Evolutionary conservation across 1,140 invertebrate genomes (phyloP).

Genomic region (Ephestia elutella): DNA sequence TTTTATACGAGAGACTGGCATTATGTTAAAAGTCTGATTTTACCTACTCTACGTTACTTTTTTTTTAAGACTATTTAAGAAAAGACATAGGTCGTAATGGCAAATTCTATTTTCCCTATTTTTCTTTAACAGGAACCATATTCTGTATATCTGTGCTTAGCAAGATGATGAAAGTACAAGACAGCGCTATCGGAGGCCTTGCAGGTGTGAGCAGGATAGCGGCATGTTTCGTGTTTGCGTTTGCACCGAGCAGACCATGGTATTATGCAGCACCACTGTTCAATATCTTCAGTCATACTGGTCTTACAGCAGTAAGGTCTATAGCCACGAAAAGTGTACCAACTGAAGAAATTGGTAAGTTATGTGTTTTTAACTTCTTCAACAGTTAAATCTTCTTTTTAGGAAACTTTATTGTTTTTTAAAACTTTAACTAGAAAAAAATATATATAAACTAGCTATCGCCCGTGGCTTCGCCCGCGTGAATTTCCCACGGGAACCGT

Average conservation of each 20-base stretch:
- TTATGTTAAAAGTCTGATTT: no score
- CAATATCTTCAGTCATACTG: slow-evolving; percentile 75
- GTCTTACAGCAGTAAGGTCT: slow-evolving; percentile 74
- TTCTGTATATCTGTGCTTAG: slow-evolving; percentile 66
- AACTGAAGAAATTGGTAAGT: slow-evolving; percentile 70
- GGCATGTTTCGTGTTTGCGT: slow-evolving; percentile 65
- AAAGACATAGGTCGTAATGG: background rate
- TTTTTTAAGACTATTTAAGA: no score
- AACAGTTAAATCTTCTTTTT: slow-evolving; percentile 7
- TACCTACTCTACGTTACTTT: no score
- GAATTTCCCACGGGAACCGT: no score
- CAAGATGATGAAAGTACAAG: slow-evolving; percentile 58
- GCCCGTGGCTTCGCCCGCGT: no score
- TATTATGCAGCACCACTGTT: slow-evolving; percentile 69
- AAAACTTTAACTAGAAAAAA: no score
- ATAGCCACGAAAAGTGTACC: slow-evolving; percentile 76
- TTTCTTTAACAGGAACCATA: slow-evolving; percentile 54
- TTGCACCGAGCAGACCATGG: slow-evolving; percentile 61
- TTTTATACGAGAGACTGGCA: no score
- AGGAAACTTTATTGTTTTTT: background rate
- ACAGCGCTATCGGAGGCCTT: slow-evolving; percentile 62
- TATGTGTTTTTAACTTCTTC: no score
- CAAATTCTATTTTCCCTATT: background rate
- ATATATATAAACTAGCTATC: no score
- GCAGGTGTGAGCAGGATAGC: slow-evolving; percentile 70